These are phyloP conservation scores for Datnioides undecimradiatus DNA, from an alignment of 2,113 vertebrate species.

Conservation along the genomic window DNA sequence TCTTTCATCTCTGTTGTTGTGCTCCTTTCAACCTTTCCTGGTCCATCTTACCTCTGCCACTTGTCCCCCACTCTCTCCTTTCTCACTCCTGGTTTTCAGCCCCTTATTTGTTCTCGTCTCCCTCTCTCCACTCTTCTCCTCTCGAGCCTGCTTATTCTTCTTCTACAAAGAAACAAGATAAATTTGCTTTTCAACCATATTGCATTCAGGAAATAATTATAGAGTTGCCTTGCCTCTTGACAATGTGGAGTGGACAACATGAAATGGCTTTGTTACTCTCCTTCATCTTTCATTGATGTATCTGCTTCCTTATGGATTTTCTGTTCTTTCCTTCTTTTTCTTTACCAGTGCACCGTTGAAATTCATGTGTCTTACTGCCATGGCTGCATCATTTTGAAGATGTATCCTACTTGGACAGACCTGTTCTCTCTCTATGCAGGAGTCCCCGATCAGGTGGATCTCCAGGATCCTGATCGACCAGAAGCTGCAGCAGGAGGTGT, in stretches of 20 bases:
- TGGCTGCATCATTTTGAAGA: not conserved
- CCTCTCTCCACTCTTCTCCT: conserved; percentile 23
- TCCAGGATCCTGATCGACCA: conserved; percentile 91
- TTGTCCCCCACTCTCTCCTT: conserved; percentile 57
- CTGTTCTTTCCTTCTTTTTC: conserved; percentile 20
- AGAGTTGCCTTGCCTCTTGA: conserved; percentile 56
- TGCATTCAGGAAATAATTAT: conserved; percentile 74
- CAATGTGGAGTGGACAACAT: conserved; percentile 65
- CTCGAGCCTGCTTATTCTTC: conserved; percentile 30
- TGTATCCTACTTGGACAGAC: not conserved
- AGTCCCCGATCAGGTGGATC: conserved; percentile 88
- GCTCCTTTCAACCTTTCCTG: conserved; percentile 68
- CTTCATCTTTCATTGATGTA: conserved; percentile 34
- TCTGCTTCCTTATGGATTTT: conserved; percentile 27
- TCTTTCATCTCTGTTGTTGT: conserved; percentile 78
- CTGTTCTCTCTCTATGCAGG: conserved; percentile 69
- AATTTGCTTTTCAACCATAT: conserved; percentile 67
- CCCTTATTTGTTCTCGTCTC: conserved; percentile 63
- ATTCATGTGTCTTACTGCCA: not conserved
- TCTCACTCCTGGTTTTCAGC: conserved; percentile 22
- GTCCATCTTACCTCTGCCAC: conserved; percentile 66
- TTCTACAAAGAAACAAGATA: conserved; percentile 61
- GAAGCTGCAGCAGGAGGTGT: conserved; percentile 89
- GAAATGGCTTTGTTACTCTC: conserved; percentile 56
- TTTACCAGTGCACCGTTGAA: not conserved